Base-by-base conservation (phyloP, 2,797 vertebrate genomes). In the Staurois parvus region DNA sequence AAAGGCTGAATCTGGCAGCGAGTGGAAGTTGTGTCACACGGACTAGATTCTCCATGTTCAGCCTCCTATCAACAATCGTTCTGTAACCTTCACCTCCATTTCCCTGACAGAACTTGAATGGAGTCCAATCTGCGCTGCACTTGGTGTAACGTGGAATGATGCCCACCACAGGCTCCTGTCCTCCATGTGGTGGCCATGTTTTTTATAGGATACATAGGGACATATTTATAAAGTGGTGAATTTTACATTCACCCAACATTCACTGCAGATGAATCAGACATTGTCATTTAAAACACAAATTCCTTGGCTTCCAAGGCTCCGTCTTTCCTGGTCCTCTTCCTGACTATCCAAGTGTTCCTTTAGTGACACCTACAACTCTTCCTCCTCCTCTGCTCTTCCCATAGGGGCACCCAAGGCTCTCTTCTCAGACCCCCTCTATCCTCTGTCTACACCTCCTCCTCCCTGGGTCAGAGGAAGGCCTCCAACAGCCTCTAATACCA, bases 1-100 rank as follows among this genome's bases (percentile, higher is more conserved):
- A 40, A 66, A 74, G 52, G 28, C 70, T 48, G 69, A 84, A 78
- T 84, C 34, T 84, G 76, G 79, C 67, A 81, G 68, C 79, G 26
- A 66, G n/a, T 69, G 13, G 68, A 42, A 68, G 68, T 56, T 37
- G 66, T 30, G 68, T 77, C 52, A 67, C 37, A 66, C 48, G 19
- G 30, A 67, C 62, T 67, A 21, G 64, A 62, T 72, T 82, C 19
- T 72, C 73, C 40, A 42, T 30, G 21, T 34, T 75, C 9, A 13
- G 6, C 70, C 37, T 52, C 26, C 48, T 28, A 45, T 48, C 32
- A 29, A 26, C 70, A 72, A 29, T 34, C 34, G 34, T 52, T 83
- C 72, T 48, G 52, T 69, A 56, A 70, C 79, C 79, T 81, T 81
- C 79, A 72, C 69, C 69, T 29, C 32, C 79, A 37, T 26, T 29